Evolutionary conservation across 2,888 invertebrate genomes (phyloP), one percentile per base, ranked within the genome.

Genomic region (Metallyticus violacea): DNA sequence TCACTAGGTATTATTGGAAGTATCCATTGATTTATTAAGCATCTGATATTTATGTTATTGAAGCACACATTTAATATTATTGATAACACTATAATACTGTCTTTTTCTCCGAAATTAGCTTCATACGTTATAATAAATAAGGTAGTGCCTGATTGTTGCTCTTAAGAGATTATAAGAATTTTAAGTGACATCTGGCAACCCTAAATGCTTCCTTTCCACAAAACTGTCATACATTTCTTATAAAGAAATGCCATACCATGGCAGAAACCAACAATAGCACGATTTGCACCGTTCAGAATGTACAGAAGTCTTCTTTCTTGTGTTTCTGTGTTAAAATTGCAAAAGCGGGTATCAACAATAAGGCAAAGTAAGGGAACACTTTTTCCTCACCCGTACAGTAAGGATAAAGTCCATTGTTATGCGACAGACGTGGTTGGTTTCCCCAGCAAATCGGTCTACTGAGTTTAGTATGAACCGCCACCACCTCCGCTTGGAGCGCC

Each of bases 401-500:
- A 62, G 15, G 40, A 15, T 15, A 15, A 62, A 62, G 40, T 62
- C 40, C 40, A 62, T 62, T 62, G 40, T 15, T 62, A 62, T 62
- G 40, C 1, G 15, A 62, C 40, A 62, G 40, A 15, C 22, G 40
- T 62, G 15, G 40, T 9, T 4, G 40, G 22, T 62, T 62, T 62
- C 40, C 22, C 40, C 15, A n/a, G n/a, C n/a, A n/a, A n/a, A n/a
- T n/a, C n/a, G 15, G 40, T 62, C 15, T 22, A 62, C 40, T 62
- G 40, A 62, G 40, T 62, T 22, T 62, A 62, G 40, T 62, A 62
- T 6, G 40, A 3, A 40, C 40, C 40, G 22, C 40, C 40, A 62
- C 87, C 87, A 22, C 85, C 85, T 15, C 81, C 79, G 26, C 78
- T 77, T 0, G 94, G 94, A 77, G 94, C 94, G 79, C 95, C 95